A percentile compares a stretch with the other conserved stretches of the same genome.
Evolutionary conservation across 1,140 invertebrate genomes (phyloP).

Genomic region (Achroia grisella): DNA sequence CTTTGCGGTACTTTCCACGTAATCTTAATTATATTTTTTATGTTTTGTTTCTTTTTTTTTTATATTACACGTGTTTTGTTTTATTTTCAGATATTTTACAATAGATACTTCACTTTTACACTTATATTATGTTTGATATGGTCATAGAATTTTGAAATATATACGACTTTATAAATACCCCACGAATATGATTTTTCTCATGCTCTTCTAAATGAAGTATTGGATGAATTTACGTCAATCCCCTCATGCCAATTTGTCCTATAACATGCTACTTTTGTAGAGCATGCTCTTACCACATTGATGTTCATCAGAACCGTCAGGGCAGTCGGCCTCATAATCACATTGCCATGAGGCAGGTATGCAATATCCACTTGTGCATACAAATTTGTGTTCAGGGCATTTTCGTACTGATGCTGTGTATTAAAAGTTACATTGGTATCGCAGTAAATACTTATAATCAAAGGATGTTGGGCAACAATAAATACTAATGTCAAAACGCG

Average conservation of each 20-base stretch:
- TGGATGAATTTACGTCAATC: slow-evolving; percentile 21
- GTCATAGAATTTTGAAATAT: no score
- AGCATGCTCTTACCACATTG: slow-evolving; percentile 77
- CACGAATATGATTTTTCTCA: background rate
- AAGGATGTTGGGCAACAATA: no score
- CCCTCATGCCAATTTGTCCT: slow-evolving; percentile 11
- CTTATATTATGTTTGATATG: no score
- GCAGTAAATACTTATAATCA: background rate
- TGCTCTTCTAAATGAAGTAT: slow-evolving; percentile 3
- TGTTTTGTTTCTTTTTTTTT: no score
- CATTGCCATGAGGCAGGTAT: slow-evolving; percentile 83
- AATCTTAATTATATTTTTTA: no score
- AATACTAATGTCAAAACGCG: slow-evolving; percentile 10
- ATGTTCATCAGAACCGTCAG: slow-evolving; percentile 80
- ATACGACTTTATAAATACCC: no score
- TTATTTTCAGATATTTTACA: no score
- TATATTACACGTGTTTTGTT: no score
- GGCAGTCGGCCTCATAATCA: slow-evolving; percentile 80
- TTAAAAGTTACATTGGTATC: slow-evolving; percentile 12
- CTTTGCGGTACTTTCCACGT: no score
- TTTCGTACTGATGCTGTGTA: slow-evolving; percentile 58
- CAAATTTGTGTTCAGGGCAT: slow-evolving; percentile 76
- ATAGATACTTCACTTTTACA: no score
- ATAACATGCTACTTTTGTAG: slow-evolving; percentile 9
- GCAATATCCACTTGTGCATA: slow-evolving; percentile 78